A percentile compares a stretch with the other conserved stretches of the same genome.
phyloP scores from a whole-genome alignment of 2,888 invertebrate species.

The Dolichomitus sp. region DNA sequence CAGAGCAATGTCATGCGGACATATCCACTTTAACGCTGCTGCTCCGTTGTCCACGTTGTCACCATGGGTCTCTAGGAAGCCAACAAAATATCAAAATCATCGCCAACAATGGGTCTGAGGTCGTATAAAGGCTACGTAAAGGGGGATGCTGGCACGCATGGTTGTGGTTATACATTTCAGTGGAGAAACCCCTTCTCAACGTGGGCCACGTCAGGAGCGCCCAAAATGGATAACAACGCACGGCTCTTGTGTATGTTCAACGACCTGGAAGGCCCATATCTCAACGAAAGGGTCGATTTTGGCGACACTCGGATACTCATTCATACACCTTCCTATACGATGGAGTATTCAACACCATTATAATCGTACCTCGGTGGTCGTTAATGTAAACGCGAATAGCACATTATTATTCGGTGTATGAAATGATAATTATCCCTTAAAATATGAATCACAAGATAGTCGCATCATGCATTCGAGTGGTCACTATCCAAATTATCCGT shows the following conservation, averaged over 20 bases:
- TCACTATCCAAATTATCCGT: too few species aligned
- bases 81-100: constrained; percentile 73
- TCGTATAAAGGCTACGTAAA: constrained; percentile 44
- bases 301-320: constrained; percentile 49
- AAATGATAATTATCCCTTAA: too few species aligned
- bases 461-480: too few species aligned
- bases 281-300: constrained; percentile 80
- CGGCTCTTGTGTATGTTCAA: constrained; percentile 80
- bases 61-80: constrained; percentile 65
- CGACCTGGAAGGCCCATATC: constrained; percentile 84
- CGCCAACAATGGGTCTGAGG: constrained; percentile 70
- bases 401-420: too few species aligned
- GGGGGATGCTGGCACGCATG: constrained; percentile 37
- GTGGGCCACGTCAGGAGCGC: constrained; percentile 69
- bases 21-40: constrained; percentile 66
- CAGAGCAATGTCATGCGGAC: constrained; percentile 60
- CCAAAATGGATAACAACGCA: constrained; percentile 63
- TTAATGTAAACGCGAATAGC: too few species aligned
- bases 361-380: too few species aligned
- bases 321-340: background rate
- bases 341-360: background rate
- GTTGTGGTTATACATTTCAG: constrained; percentile 75
- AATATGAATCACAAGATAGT: too few species aligned
- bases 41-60: constrained; percentile 73
- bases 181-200: constrained; percentile 75